Base-by-base conservation (phyloP, 2,797 vertebrate genomes). In the Carapus acus region DNA sequence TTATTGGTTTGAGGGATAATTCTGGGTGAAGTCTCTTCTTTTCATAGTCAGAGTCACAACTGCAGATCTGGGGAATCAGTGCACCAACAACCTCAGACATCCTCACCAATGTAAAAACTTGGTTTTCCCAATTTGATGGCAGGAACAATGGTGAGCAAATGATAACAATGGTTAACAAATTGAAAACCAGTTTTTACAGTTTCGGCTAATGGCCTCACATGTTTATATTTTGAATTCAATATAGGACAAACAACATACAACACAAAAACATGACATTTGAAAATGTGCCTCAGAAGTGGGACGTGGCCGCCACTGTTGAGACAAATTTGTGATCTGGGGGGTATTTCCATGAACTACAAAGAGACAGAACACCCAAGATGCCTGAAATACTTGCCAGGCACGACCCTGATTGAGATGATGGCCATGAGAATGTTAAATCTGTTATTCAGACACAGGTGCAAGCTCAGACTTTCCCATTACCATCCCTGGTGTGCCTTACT, bases 21-120 rank as follows among this genome's bases (percentile, higher is more conserved):
- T n/a, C n/a, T n/a, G n/a, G n/a, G n/a, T n/a, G n/a, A n/a, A n/a
- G n/a, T n/a, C n/a, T n/a, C n/a, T n/a, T n/a, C n/a, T n/a, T n/a
- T n/a, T n/a, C n/a, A n/a, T n/a, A n/a, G n/a, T 51, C 23, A 46
- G 14, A 45, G 31, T 36, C 16, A 78, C 70, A 63, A 58, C 48
- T 61, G 36, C 54, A 73, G 38, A 66, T 76, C 64, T 54, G 36
- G 55, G 61, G 38, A 77, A 71, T 74, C 56, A 79, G 58, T 29
- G 65, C 44, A 62, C 39, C 57, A 69, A 61, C 68, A 64, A 64
- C 74, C 67, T 61, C 69, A 68, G 58, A 73, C 75, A 76, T 21
- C 40, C 37, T 17, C 38, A 59, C 56, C 69, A 66, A 73, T 68
- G 58, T 51, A 34, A 58, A 76, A 66, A 74, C 70, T 70, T 36